These are phyloP conservation scores for Buceros bicornis DNA, from an alignment of 2,797 vertebrate species.

Conservation along the genomic window DNA sequence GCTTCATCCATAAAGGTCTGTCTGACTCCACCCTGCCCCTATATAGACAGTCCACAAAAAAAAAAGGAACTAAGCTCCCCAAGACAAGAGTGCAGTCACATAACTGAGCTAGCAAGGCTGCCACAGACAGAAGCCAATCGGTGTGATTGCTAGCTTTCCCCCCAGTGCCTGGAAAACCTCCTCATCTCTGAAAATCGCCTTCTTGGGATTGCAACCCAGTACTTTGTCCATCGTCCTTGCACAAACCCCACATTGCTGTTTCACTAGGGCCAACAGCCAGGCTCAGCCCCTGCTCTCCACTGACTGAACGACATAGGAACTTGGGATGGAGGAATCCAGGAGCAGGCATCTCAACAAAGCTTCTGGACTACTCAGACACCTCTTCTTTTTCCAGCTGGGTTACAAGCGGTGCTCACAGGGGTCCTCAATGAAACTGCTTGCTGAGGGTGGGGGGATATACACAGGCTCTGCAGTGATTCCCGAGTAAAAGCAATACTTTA, in stretches of 20 bases:
- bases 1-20: not conserved
- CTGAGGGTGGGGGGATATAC: not conserved
- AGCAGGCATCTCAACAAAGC: rapidly evolving
- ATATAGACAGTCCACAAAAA: rapidly evolving
- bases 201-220: not conserved
- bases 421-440: not conserved
- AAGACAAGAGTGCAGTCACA: not conserved
- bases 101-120: not conserved
- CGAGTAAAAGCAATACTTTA: not conserved
- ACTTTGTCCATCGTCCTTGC: rapidly evolving
- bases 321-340: not conserved
- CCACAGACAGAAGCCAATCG: not conserved
- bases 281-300: not conserved
- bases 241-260: not conserved
- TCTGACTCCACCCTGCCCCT: not conserved
- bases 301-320: rapidly evolving
- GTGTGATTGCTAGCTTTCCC: not conserved
- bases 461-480: not conserved
- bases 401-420: rapidly evolving
- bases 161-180: not conserved
- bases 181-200: not conserved
- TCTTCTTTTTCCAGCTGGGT: not conserved
- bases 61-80: too few relatives aligned
- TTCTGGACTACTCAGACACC: not conserved
- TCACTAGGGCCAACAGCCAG: rapidly evolving